Conservation (phyloP, 2,888 invertebrate genomes). For the Lithophane leautieri region DNA sequence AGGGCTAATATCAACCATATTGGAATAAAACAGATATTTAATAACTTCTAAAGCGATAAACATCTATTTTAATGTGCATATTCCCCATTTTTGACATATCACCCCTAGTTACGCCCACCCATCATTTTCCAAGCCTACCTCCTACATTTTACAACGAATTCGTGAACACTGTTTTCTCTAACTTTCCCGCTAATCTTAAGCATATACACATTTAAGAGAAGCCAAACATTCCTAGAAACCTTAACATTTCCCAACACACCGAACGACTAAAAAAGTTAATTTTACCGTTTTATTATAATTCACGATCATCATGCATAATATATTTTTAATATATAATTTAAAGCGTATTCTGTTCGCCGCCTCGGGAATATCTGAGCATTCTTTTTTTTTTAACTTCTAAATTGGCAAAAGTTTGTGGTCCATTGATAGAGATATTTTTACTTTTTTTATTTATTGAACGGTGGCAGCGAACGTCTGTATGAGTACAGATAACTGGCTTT, state of each 20-base stretch:
- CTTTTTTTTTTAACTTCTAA: slow-evolving; percentile 64
- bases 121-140: slow-evolving; percentile 65
- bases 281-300: slow-evolving; percentile 56
- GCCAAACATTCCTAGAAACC: slow-evolving; percentile 63
- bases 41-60: slow-evolving; percentile 60
- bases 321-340: slow-evolving; percentile 73
- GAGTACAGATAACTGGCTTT: slow-evolving; percentile 66
- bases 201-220: slow-evolving; percentile 72
- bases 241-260: slow-evolving; percentile 77
- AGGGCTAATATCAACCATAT: slow-evolving; percentile 46
- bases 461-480: slow-evolving; percentile 68
- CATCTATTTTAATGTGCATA: slow-evolving; percentile 22
- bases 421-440: slow-evolving; percentile 59
- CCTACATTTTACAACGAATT: slow-evolving; percentile 67
- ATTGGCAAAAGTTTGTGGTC: slow-evolving; percentile 67
- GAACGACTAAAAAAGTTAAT: slow-evolving; percentile 73
- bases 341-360: slow-evolving; percentile 84
- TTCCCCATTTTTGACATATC: background rate
- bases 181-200: slow-evolving; percentile 81
- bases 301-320: slow-evolving; percentile 64
- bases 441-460: slow-evolving; percentile 46
- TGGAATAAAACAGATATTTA: slow-evolving; percentile 33
- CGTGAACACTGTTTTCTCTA: slow-evolving; percentile 82
- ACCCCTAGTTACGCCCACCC: slow-evolving; percentile 59
- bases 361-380: slow-evolving; percentile 76